phyloP scores from a whole-genome alignment of 2,113 vertebrate genomes.

The Notothenia rossii region DNA sequence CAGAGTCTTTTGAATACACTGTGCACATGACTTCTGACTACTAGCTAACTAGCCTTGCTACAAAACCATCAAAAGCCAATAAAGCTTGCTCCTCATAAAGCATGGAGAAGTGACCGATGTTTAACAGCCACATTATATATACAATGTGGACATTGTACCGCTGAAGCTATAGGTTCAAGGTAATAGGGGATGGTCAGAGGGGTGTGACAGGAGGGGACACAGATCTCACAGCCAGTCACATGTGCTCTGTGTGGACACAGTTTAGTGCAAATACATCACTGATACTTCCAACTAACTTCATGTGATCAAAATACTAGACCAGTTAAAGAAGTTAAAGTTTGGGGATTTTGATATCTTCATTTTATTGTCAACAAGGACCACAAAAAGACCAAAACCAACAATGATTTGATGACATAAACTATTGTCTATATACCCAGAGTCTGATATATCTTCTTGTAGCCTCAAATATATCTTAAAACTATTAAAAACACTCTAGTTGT shows the following conservation, averaged over 20 bases:
- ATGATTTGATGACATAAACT: background rate
- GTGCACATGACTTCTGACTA: no score
- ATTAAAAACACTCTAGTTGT: background rate
- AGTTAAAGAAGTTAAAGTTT: background rate
- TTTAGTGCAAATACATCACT: conserved; percentile 3
- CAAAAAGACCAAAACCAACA: background rate
- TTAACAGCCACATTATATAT: conserved; percentile 4
- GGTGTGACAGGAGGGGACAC: background rate
- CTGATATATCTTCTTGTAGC: background rate
- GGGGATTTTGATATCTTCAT: background rate
- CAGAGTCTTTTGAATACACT: background rate
- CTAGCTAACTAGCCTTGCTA: background rate
- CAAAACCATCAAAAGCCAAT: background rate
- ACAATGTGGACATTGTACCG: conserved; percentile 1
- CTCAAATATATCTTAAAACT: background rate
- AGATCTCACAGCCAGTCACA: background rate
- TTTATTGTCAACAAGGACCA: background rate
- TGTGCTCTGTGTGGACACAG: conserved; percentile 37
- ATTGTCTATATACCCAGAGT: background rate
- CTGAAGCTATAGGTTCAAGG: background rate
- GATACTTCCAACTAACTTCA: no score
- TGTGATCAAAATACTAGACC: background rate
- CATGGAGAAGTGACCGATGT: background rate
- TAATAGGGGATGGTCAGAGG: background rate
- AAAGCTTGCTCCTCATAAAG: conserved; percentile 10